These are phyloP conservation scores for Acropora yongei DNA, from an alignment of 64 coral and sea anemone genomes.

Conservation along the genomic window DNA sequence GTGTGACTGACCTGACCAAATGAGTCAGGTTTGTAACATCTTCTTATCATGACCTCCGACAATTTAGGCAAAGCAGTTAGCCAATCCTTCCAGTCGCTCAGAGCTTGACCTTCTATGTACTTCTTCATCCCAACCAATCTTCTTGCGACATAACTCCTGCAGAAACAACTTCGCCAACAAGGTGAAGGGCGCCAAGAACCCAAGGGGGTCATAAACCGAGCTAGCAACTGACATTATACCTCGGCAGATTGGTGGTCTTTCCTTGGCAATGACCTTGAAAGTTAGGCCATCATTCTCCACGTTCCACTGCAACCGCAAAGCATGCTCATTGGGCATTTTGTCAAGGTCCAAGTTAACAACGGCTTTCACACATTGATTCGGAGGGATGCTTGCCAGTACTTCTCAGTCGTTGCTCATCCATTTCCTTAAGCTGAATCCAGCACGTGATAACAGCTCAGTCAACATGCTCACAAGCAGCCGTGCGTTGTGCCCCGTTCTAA, in stretches of 20 bases:
- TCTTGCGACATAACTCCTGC: conserved; percentile 59
- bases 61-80: no score
- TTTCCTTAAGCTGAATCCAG: conserved; percentile 10
- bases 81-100: no score
- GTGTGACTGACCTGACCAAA: no score
- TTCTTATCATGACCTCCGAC: no score
- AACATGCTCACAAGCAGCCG: neutral
- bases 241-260: neutral
- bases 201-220: conserved; percentile 56
- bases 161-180: conserved; percentile 31
- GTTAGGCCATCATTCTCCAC: no score
- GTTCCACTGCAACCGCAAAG: no score
- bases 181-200: conserved; percentile 29
- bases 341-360: conserved; percentile 13
- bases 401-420: neutral
- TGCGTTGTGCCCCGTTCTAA: neutral
- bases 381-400: neutral
- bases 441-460: neutral
- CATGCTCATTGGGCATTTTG: neutral
- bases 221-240: conserved; percentile 12
- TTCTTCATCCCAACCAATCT: conserved; percentile 50
- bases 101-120: neutral
- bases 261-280: no score
- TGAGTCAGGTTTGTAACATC: no score
- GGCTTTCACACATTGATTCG: neutral